phyloP scores from a whole-genome alignment of 2,113 vertebrate species.

The Tychaedon coryphoeus region DNA sequence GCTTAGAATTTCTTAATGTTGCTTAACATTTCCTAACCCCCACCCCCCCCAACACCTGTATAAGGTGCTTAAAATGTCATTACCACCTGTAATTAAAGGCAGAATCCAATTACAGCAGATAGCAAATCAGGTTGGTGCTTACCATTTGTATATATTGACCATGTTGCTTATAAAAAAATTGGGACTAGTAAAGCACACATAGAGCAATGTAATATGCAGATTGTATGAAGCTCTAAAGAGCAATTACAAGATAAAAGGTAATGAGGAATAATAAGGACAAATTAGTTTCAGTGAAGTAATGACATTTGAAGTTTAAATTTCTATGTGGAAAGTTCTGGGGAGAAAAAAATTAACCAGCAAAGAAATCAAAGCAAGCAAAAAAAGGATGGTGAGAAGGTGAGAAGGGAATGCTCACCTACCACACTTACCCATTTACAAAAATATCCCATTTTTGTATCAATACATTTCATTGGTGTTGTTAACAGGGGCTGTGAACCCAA shows the following conservation, averaged over 20 bases:
- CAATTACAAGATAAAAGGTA: slow-evolving; percentile 65
- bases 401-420: background rate
- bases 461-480: background rate
- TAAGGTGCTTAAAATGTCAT: slow-evolving; percentile 78
- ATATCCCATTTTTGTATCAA: background rate
- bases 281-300: slow-evolving; percentile 57
- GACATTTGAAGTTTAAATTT: slow-evolving; percentile 52
- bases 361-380: background rate
- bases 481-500: background rate
- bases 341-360: background rate
- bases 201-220: slow-evolving; percentile 37
- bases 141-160: slow-evolving; percentile 54
- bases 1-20: slow-evolving; percentile 67
- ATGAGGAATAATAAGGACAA: slow-evolving; percentile 69
- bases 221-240: slow-evolving; percentile 56
- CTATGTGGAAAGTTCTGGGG: background rate
- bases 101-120: slow-evolving; percentile 69
- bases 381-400: background rate
- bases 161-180: slow-evolving; percentile 34
- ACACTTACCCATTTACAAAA: background rate
- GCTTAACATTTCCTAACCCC: slow-evolving; percentile 53
- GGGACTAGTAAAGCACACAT: slow-evolving; percentile 13
- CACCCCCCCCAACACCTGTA: slow-evolving; percentile 64
- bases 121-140: slow-evolving; percentile 59
- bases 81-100: slow-evolving; percentile 75